Percentiles rank a stretch among this genome's conserved stretches.
phyloP scores from a whole-genome alignment of 2,797 vertebrate genomes.

The Peromyscus aztecus region DNA sequence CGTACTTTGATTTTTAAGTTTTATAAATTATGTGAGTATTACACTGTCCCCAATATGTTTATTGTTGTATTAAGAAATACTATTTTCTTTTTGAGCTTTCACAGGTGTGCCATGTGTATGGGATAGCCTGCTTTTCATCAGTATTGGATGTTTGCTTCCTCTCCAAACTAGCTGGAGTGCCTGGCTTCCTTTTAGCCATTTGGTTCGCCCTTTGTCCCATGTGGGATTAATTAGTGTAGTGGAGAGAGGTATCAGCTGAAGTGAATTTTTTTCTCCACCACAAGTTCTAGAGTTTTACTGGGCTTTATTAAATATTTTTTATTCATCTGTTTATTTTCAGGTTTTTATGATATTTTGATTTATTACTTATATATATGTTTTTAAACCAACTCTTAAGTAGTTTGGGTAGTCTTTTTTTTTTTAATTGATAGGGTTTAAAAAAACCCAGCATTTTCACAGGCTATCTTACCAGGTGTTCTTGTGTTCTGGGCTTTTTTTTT shows the following conservation, averaged over 20 bases:
- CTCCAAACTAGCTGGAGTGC: neutral
- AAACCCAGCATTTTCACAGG: neutral
- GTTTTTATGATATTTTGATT: constrained; percentile 53
- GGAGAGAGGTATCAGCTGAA: neutral
- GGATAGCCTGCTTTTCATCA: neutral
- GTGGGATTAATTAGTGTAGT: constrained; percentile 35
- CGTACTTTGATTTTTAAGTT: constrained; percentile 51
- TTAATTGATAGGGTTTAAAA: constrained; percentile 56
- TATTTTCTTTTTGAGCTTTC: neutral
- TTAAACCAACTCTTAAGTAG: neutral
- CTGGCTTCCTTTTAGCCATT: neutral
- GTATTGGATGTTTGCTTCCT: neutral
- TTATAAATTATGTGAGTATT: constrained; percentile 23
- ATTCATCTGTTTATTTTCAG: constrained; percentile 40
- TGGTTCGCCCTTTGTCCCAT: constrained; percentile 20
- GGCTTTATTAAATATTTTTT: constrained; percentile 61
- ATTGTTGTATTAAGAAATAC: constrained; percentile 40
- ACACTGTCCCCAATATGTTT: neutral
- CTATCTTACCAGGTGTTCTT: constrained; percentile 48
- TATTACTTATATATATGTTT: constrained; percentile 28
- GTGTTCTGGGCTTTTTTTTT: neutral
- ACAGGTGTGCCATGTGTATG: constrained; percentile 22
- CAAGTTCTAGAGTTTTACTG: constrained; percentile 34
- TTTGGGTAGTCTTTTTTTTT: constrained; percentile 18
- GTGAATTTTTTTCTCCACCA: constrained; percentile 33